These are phyloP conservation scores for Sclerurus mexicanus DNA, from an alignment of 2,113 vertebrate genomes.

Conservation along the genomic window DNA sequence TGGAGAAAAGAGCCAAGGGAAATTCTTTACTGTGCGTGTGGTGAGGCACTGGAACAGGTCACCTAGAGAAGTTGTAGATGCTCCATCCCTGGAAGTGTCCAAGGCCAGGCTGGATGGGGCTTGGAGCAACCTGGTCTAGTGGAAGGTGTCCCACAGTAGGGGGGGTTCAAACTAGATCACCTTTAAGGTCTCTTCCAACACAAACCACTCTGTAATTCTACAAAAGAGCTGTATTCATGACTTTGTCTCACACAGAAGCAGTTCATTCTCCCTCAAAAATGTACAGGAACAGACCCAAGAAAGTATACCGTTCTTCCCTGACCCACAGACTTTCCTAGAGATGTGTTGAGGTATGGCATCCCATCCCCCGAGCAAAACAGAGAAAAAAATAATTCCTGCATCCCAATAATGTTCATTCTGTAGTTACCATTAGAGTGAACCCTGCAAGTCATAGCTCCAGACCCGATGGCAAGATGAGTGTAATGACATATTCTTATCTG, in stretches of 20 bases:
- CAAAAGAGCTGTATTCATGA: background rate
- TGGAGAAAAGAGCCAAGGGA: background rate
- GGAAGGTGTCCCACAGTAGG: background rate
- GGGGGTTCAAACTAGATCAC: fast-evolving
- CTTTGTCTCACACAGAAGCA: background rate
- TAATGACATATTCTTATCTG: background rate
- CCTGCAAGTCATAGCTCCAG: background rate
- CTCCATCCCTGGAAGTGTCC: background rate
- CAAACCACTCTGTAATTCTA: background rate
- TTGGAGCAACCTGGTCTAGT: background rate
- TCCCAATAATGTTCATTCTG: background rate
- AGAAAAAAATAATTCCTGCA: background rate
- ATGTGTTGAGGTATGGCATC: background rate
- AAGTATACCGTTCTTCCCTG: background rate
- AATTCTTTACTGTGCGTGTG: background rate
- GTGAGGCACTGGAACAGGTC: background rate
- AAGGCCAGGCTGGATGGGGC: background rate
- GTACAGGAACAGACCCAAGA: background rate
- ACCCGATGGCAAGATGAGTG: background rate
- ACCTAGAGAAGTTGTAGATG: background rate
- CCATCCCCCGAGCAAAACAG: background rate
- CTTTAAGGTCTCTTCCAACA: background rate
- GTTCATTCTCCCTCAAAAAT: background rate
- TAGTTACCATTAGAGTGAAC: background rate
- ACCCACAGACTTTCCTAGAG: background rate